Evolutionary conservation across 2,113 vertebrate genomes (phyloP).

Genomic region (Edolisoma coerulescens): DNA sequence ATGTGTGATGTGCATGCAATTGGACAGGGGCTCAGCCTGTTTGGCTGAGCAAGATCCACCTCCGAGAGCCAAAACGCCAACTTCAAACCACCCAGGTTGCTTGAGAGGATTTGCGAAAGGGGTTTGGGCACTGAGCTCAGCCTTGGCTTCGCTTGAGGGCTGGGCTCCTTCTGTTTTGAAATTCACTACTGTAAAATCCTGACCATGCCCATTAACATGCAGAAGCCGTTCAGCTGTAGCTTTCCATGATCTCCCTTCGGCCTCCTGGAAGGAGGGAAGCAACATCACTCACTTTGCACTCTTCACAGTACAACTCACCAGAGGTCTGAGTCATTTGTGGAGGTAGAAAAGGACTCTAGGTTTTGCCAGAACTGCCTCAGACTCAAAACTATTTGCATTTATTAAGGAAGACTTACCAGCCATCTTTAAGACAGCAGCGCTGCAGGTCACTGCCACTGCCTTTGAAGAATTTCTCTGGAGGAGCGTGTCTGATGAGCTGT

Average conservation of each 20-base stretch:
- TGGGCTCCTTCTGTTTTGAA: not conserved
- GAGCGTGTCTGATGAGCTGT: not conserved
- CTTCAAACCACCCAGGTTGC: not conserved
- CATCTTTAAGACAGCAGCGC: not conserved
- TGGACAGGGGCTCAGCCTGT: not conserved
- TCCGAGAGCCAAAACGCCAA: not conserved
- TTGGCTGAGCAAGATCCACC: not conserved
- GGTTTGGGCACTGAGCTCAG: not conserved
- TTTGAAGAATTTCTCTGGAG: not conserved
- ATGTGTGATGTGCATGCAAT: not conserved
- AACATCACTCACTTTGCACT: not conserved
- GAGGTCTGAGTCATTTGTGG: not conserved
- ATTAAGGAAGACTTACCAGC: not conserved
- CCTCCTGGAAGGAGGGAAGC: not conserved
- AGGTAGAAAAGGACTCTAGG: not conserved
- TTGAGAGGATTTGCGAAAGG: not conserved
- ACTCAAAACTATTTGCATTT: not conserved
- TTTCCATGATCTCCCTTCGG: not conserved
- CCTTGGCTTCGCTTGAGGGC: not conserved
- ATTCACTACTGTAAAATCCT: not conserved
- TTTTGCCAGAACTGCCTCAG: conserved; percentile 6
- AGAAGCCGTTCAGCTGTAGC: conserved; percentile 4
- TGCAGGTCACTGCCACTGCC: not conserved
- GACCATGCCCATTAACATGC: conserved; percentile 23
- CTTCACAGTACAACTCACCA: not conserved